Percentiles rank a stretch among this genome's conserved stretches.
Evolutionary conservation across 1,140 invertebrate genomes (phyloP).

Genomic region (Nomia melanderi): DNA sequence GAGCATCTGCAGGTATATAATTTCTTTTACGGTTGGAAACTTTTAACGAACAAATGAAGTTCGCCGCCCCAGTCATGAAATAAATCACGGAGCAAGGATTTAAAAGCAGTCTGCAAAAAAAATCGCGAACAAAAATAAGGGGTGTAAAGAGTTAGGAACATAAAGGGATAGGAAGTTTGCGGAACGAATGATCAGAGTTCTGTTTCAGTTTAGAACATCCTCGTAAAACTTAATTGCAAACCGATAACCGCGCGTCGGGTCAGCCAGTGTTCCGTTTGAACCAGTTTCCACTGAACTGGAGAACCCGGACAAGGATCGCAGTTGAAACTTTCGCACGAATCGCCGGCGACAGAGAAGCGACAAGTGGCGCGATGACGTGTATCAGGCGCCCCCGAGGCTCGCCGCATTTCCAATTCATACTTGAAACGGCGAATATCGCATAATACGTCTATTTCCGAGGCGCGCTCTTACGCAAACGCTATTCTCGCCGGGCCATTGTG

Average conservation of each 20-base stretch:
- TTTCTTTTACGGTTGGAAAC: no score
- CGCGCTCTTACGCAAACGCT: conserved; percentile 36
- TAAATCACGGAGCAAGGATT: no score
- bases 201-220: no score
- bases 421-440: conserved; percentile 19
- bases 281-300: not conserved
- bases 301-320: no score
- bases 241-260: not conserved
- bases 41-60: no score
- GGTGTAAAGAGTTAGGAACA: no score
- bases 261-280: not conserved
- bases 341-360: not conserved
- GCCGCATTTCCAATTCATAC: conserved; percentile 37
- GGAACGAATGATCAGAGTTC: no score
- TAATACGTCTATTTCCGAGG: conserved; percentile 40
- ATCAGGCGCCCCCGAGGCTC: conserved; percentile 1
- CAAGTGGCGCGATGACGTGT: not conserved
- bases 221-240: not conserved
- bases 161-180: no score
- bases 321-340: not conserved
- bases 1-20: no score
- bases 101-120: no score
- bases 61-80: no score
- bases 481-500: conserved; percentile 25
- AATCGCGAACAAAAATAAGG: no score